Evolutionary conservation across 2,888 invertebrate species (phyloP), one percentile per base, ranked within the genome.

Genomic region (Chrysomela aeneicollis): DNA sequence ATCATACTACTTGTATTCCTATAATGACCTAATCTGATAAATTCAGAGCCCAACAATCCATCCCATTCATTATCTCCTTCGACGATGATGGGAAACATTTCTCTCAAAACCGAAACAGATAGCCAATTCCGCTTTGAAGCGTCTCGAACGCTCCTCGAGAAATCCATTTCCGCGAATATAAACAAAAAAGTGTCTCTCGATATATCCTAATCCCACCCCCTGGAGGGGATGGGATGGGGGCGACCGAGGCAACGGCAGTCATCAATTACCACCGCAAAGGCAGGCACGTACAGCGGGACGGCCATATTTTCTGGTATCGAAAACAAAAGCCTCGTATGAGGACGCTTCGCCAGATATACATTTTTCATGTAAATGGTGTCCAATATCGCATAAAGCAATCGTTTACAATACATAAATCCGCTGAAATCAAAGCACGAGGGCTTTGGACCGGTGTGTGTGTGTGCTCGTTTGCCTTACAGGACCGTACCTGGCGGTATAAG

Each of bases 291-390:
- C 78, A 72, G 73, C 74, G 74, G 77, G 75, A 75, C 73, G 74
- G 82, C 82, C 80, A 82, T 82, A 82, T 82, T 82, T 82, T 78
- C 81, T 80, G 80, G 82, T 81, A 83, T 83, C 83, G 83, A 83
- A 82, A 83, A 82, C 82, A 82, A 82, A 82, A 82, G 82, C 82
- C 80, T 77, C 79, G 79, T 78, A 79, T 80, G 79, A 80, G 79
- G 82, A 80, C 82, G 81, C 79, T 81, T 79, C 80, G 79, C 80
- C 79, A 79, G 82, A 82, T 82, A n/a, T n/a, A 82, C 83, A 83
- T 83, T 83, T 83, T 83, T 83, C 83, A 83, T 83, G 83, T 83
- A 83, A 83, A 83, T 83, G 83, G 82, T 82, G 83, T 82, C 83
- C 82, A 82, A 82, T 83, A 83, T 83, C 82, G 82, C 82, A 83